These are phyloP conservation scores for Drosophila sturtevanti DNA, from an alignment of 1,140 invertebrate species.

Conservation along the genomic window DNA sequence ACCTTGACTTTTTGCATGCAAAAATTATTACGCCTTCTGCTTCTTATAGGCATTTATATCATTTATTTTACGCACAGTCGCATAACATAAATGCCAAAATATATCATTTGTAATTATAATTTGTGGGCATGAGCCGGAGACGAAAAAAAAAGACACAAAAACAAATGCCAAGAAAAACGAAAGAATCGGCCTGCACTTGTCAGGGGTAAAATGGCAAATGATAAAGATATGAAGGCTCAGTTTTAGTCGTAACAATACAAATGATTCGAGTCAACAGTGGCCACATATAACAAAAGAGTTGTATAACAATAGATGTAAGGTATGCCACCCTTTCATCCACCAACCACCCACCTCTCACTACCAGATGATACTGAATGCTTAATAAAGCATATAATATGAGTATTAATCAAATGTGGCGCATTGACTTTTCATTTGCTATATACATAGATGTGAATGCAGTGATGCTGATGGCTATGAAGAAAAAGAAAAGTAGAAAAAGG, in stretches of 20 bases:
- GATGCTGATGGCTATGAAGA: conserved; percentile 30
- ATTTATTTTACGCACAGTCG: conserved; percentile 63
- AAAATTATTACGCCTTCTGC: conserved; percentile 17
- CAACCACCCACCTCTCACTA: background rate
- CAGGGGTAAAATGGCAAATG: conserved; percentile 37
- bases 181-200: conserved; percentile 47
- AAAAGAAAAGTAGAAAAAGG: background rate
- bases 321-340: background rate
- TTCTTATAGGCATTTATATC: conserved; percentile 57
- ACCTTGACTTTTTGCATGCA: conserved; percentile 36
- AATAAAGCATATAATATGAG: conserved; percentile 81
- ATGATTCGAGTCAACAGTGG: conserved; percentile 58
- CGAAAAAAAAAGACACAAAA: background rate
- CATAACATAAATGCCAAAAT: conserved; percentile 64
- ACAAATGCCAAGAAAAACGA: background rate
- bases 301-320: conserved; percentile 46
- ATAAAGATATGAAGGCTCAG: conserved; percentile 32
- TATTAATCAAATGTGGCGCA: conserved; percentile 74
- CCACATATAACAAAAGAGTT: conserved; percentile 66
- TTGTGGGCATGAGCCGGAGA: conserved; percentile 29
- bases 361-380: conserved; percentile 45
- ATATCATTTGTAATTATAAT: conserved; percentile 66
- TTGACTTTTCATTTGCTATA: conserved; percentile 69
- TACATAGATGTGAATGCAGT: conserved; percentile 23
- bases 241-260: conserved; percentile 43